These are phyloP conservation scores for Haplochromis burtoni DNA, from an alignment of 2,113 vertebrate genomes.

Conservation along the genomic window DNA sequence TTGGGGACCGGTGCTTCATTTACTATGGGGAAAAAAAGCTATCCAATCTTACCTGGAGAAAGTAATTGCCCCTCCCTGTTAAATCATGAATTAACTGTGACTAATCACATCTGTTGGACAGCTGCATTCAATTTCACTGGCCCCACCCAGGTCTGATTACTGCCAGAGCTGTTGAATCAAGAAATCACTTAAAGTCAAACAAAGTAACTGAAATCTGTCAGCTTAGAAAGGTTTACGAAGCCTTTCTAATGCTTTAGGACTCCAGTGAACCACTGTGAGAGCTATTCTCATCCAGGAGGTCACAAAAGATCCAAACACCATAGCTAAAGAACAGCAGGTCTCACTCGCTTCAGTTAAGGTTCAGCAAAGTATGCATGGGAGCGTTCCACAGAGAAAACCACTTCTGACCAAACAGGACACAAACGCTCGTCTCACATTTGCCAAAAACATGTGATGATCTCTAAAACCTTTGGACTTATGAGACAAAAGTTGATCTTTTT, in stretches of 20 bases:
- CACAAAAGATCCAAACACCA: neutral
- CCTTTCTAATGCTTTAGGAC: neutral
- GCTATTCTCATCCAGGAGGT: neutral
- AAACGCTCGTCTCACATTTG: neutral
- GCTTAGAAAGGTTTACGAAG: neutral
- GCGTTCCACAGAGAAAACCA: neutral
- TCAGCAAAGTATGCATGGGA: neutral
- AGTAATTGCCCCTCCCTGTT: neutral
- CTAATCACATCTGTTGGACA: neutral
- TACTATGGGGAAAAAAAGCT: fast-evolving
- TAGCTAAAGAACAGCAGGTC: neutral
- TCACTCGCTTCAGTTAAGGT: neutral
- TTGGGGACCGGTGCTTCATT: no score
- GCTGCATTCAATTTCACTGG: neutral
- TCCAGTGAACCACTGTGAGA: neutral
- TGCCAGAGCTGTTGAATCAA: neutral
- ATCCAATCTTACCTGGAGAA: neutral
- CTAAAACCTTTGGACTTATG: neutral
- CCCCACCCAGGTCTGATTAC: neutral
- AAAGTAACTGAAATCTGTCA: neutral
- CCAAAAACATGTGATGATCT: neutral
- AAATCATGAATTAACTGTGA: neutral
- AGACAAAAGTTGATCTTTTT: neutral
- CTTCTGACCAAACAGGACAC: neutral
- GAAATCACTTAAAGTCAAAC: neutral